A percentile compares a stretch with the other conserved stretches of the same genome.
These are phyloP conservation scores for Linepithema humile DNA, from an alignment of 1,140 invertebrate species.

Conservation along the genomic window DNA sequence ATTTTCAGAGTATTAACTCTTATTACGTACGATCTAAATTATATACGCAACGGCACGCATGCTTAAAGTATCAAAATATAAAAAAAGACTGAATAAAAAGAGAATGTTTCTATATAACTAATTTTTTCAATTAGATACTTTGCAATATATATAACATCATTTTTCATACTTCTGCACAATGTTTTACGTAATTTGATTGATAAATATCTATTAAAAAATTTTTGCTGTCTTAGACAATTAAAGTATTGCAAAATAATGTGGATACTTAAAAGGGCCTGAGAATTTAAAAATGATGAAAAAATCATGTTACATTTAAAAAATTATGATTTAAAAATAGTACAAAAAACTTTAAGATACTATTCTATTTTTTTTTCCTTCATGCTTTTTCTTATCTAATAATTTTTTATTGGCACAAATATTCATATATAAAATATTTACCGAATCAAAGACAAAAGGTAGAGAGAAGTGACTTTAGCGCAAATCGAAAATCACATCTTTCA, in stretches of 20 bases:
- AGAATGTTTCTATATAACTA: slow-evolving; percentile 20
- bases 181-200: neutral
- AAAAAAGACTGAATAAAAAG: slow-evolving; percentile 34
- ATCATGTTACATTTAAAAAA: too few species aligned
- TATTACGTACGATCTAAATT: slow-evolving; percentile 12
- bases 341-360: too few species aligned
- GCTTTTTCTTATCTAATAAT: too few species aligned
- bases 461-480: too few species aligned
- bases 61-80: slow-evolving; percentile 6
- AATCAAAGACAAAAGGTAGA: too few species aligned
- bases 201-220: slow-evolving; percentile 11
- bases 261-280: too few species aligned
- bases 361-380: too few species aligned
- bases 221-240: neutral
- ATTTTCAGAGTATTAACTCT: slow-evolving; percentile 19
- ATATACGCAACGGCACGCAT: neutral
- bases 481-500: too few species aligned
- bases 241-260: neutral
- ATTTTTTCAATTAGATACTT: slow-evolving; percentile 10
- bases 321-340: too few species aligned
- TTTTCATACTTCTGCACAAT: slow-evolving; percentile 3
- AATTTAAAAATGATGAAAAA: too few species aligned
- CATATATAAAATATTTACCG: too few species aligned
- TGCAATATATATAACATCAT: slow-evolving; percentile 28
- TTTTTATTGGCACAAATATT: too few species aligned